Evolutionary conservation across 1,140 invertebrate species (phyloP), one percentile per base, ranked within the genome.

Genomic region (Hesperophylax magnus): DNA sequence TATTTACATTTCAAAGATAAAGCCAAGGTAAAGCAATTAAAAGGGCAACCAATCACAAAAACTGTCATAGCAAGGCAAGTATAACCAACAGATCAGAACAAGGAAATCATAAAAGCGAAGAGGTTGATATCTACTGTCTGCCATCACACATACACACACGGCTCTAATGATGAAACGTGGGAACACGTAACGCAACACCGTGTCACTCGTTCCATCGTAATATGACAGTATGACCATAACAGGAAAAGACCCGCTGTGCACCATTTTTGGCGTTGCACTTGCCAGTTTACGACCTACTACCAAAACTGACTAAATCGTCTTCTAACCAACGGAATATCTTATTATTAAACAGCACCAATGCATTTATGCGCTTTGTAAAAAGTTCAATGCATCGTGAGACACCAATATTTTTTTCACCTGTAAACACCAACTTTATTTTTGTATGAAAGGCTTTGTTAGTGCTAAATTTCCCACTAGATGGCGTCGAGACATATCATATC

Each of bases 191-290:
- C 18, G 58, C 18, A 22, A 47, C 39, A 47, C 39, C 39, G 39
- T 20, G 58, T 61, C 58, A 24, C 20, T 24, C 58, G 8, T 14
- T 61, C 58, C n/a, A 24, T 24, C 9, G 39, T 47, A 24, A 61
- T 61, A 47, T 18, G 18, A 61, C 14, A 39, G 24, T 31, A 31
- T 31, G 17, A 27, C 31, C 22, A 17, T 31, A 67, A 34, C 63
- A 39, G 63, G 63, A 34, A 65, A 67, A 67, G 63, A 31, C 31
- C 31, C 63, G 63, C 63, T 67, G 22, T 31, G 63, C 11, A 17
- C 63, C 63, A 67, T 67, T 31, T 67, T 34, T 27, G 31, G 63
- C 27, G n/a, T 67, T 31, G 31, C 63, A 61, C 63, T 67, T 31
- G 63, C n/a, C 63, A 15, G 11, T 61, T 61, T 61, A 61, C 15